Evolutionary conservation across 2,113 vertebrate genomes (phyloP).

Genomic region (Bos indicus): DNA sequence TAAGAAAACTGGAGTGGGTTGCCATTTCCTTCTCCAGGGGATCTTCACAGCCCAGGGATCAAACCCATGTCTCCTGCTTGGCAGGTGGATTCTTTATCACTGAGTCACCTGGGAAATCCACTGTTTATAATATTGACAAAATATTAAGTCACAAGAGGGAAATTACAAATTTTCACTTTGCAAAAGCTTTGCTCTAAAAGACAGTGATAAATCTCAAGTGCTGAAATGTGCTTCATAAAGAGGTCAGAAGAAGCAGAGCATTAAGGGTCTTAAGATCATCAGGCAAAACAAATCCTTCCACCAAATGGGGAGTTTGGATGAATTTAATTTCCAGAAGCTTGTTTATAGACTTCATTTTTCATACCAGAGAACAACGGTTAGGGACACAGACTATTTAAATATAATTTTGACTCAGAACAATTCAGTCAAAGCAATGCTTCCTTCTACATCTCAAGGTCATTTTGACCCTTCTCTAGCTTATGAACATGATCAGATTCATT

Average conservation of each 20-base stretch:
- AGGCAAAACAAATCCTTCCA: not conserved
- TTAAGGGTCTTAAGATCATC: not conserved
- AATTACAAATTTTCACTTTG: not conserved
- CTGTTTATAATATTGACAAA: not conserved
- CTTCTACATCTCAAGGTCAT: not conserved
- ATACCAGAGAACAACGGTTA: not conserved
- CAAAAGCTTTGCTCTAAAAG: not conserved
- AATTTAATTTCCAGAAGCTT: not conserved
- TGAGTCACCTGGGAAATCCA: not conserved
- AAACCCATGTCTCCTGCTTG: not conserved
- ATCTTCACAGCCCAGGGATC: not conserved
- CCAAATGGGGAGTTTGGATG: not conserved
- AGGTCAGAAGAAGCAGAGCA: too few species aligned
- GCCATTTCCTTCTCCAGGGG: not conserved
- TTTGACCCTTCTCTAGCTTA: fast-evolving
- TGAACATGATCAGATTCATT: not conserved
- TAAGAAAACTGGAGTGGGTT: not conserved
- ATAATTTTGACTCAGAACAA: not conserved
- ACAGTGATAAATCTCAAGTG: not conserved
- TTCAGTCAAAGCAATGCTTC: not conserved
- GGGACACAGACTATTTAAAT: not conserved
- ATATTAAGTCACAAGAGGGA: not conserved
- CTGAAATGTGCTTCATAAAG: not conserved
- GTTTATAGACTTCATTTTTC: not conserved
- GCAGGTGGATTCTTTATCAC: not conserved